Conservation (phyloP, 2,797 vertebrate genomes). For the Sparidentex hasta region DNA sequence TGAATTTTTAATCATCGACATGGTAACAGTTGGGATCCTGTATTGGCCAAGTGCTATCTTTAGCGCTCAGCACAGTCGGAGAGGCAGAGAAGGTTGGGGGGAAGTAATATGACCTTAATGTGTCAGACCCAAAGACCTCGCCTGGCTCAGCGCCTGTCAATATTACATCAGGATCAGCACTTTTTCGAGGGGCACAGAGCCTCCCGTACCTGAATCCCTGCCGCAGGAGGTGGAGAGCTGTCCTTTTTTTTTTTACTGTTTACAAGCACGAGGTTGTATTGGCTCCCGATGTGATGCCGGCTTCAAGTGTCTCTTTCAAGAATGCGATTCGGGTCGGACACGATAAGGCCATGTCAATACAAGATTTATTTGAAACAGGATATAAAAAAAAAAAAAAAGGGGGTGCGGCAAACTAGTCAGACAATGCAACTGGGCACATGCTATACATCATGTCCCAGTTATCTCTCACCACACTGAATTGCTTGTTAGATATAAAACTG, state of each 20-base stretch:
- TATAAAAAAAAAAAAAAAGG: slow-evolving; percentile 37
- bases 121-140: slow-evolving; percentile 75
- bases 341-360: slow-evolving; percentile 65
- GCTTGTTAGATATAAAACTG: slow-evolving; percentile 54
- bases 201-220: slow-evolving; percentile 40
- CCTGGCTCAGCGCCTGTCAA: slow-evolving; percentile 77
- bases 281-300: slow-evolving; percentile 7
- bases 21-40: slow-evolving; percentile 44
- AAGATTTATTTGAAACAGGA: slow-evolving; percentile 68
- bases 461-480: slow-evolving; percentile 49
- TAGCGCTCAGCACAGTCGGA: slow-evolving; percentile 59
- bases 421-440: slow-evolving; percentile 39
- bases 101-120: slow-evolving; percentile 85
- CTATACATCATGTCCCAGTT: slow-evolving; percentile 70
- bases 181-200: slow-evolving; percentile 55
- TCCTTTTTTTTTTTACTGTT: slow-evolving; percentile 37
- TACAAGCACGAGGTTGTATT: slow-evolving; percentile 27
- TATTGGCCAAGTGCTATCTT: slow-evolving; percentile 74
- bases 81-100: slow-evolving; percentile 53
- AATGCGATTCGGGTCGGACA: slow-evolving; percentile 33
- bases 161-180: slow-evolving; percentile 81
- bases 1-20: slow-evolving; percentile 81
- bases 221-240: slow-evolving; percentile 31
- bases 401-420: slow-evolving; percentile 43
- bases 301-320: slow-evolving; percentile 40